Base-by-base conservation (phyloP, 2,888 invertebrate species). In the Nomada ferruginata region DNA sequence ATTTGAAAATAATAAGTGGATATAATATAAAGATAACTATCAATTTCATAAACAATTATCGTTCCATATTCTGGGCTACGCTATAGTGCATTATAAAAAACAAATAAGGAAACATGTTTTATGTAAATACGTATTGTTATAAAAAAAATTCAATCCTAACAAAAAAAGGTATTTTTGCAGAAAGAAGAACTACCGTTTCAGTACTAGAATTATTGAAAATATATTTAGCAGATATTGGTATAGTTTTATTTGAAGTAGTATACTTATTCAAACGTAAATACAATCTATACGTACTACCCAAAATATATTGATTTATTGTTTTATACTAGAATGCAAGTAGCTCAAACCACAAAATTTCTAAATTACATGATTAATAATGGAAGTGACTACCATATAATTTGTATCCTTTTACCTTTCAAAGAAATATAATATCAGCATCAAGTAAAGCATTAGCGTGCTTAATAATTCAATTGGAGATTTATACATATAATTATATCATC, bases 261-360 rank as follows among this genome's bases (percentile, higher is more conserved):
- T 85, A 76, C 29, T 77, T 83, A 70, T 82, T 85, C 74, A 77
- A 87, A 87, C 79, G 78, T 79, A 84, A 81, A 72, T 87, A 87
- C 76, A 68, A 42, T 83, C 77, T 87, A 36, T 36, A 87, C 61
- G 69, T 79, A 68, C 82, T 70, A 83, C 66, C 76, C 72, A 85
- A 83, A 86, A 86, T 85, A 86, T 72, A 83, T 80, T 26, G 55
- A 72, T 74, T 82, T 82, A 79, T 74, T 69, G 52, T 75, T 79
- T 61, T 44, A 60, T 73, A 83, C 18, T 57, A 80, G 60, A 87
- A 69, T 82, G 82, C 73, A 79, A 79, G 55, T 63, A 79, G 72
- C 63, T 72, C 42, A 53, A 78, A 82, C 75, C 55, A 64, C 74
- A 82, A 82, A 59, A 69, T 73, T 63, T 85, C 75, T 73, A 74